Conservation (phyloP, 2,888 invertebrate genomes). For the Morpho helenor region DNA sequence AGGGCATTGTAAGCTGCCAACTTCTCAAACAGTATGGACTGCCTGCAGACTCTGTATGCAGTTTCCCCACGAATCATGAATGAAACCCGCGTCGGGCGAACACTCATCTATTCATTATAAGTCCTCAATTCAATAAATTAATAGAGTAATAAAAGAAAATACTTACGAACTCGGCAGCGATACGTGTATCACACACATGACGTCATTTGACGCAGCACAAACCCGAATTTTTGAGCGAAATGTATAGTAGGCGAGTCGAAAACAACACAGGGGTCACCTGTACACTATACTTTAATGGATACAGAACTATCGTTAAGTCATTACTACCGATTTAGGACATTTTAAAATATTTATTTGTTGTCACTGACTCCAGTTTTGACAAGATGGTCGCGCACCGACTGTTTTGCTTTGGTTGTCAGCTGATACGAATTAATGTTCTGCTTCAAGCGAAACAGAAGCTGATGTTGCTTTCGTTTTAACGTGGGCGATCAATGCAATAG, state of each 20-base stretch:
- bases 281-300: constrained; percentile 66
- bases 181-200: constrained; percentile 80
- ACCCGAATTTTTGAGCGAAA: constrained; percentile 75
- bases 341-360: constrained; percentile 78
- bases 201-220: constrained; percentile 79
- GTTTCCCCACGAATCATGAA: constrained; percentile 60
- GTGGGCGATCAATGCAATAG: constrained; percentile 1
- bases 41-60: constrained; percentile 30
- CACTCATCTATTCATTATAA: constrained; percentile 45
- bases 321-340: constrained; percentile 71
- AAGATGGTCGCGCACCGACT: constrained; percentile 81
- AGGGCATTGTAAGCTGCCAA: constrained; percentile 58
- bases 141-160: constrained; percentile 72
- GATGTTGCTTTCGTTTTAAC: constrained; percentile 41
- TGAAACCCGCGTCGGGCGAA: constrained; percentile 54
- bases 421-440: constrained; percentile 72
- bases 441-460: constrained; percentile 45
- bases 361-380: constrained; percentile 77
- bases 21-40: constrained; percentile 41
- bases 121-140: constrained; percentile 52
- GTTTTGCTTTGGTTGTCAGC: constrained; percentile 81
- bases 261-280: constrained; percentile 63
- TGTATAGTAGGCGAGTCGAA: constrained; percentile 60
- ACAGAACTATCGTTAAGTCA: constrained; percentile 66
- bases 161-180: constrained; percentile 77